Base-by-base conservation (phyloP, 2,888 invertebrate species). In the Dicyrtomina minuta region DNA sequence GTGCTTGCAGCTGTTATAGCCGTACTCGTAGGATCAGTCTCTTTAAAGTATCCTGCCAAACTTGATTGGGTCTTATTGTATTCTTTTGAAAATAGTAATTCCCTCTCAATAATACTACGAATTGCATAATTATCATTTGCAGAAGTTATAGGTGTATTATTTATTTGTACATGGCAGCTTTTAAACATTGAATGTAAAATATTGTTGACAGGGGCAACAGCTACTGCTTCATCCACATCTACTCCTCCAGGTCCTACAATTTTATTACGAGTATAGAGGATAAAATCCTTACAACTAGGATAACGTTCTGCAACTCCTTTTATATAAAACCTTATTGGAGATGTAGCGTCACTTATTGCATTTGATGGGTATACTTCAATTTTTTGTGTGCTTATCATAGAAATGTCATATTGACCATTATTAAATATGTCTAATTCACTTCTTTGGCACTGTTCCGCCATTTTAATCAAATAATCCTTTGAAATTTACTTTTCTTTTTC, bases 231-330 rank as follows among this genome's bases (percentile, higher is more conserved):
- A n/a, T 39, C 59, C 17, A 71, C 22, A 8, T 13, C 22, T 0
- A 17, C n/a, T 3, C 68, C 70, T 8, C 22, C 41, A 12, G 70
- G 5, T 10, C 15, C 43, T 17, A 55, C 1, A 27, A 70, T 44
- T 60, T 68, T 68, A 12, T 61, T 41, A 5, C 46, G 4, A 27
- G 66, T 5, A 22, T 70, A n/a, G n/a, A n/a, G n/a, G n/a, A n/a
- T n/a, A n/a, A n/a, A n/a, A n/a, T n/a, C n/a, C n/a, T n/a, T n/a
- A n/a, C n/a, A n/a, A n/a, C n/a, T n/a, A n/a, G n/a, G n/a, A n/a
- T 70, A 3, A 74, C 26, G 46, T 71, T 71, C 13, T 72, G 74
- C 5, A 26, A 55, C 27, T 74, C 74, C 58, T 12, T 27, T 68
- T 4, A 73, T 51, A 26, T 39, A 33, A 58, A 74, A 74, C 12